Evolutionary conservation across 2,113 vertebrate genomes (phyloP).

Genomic region (Osmerus eperlanus): DNA sequence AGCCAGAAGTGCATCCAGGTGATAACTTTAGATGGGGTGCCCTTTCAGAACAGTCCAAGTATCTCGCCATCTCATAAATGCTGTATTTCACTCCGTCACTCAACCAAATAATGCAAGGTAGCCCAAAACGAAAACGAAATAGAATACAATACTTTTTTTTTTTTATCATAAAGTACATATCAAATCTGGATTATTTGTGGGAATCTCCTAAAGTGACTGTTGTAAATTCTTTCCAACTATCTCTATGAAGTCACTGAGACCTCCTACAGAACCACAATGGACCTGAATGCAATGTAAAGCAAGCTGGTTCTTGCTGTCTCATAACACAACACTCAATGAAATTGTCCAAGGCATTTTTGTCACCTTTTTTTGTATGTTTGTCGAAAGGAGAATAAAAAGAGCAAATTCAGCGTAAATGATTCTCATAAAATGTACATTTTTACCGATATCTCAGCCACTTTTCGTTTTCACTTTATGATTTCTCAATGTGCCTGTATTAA

Average conservation of each 20-base stretch:
- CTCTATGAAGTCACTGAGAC: conserved; percentile 17
- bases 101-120: conserved; percentile 38
- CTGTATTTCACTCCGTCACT: conserved; percentile 18
- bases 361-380: conserved; percentile 75
- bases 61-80: not conserved
- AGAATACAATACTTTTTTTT: conserved; percentile 33
- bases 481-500: conserved; percentile 86
- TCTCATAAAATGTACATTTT: conserved; percentile 89
- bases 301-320: conserved; percentile 96
- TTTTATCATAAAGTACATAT: conserved; percentile 17
- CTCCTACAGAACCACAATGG: conserved; percentile 31
- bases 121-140: conserved; percentile 9
- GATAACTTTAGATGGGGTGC: not conserved
- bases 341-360: conserved; percentile 45
- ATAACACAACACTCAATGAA: conserved; percentile 43
- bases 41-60: too few species aligned
- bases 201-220: not conserved
- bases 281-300: conserved; percentile 67
- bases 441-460: conserved; percentile 78
- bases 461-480: conserved; percentile 73
- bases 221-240: too few species aligned
- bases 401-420: conserved; percentile 83
- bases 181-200: conserved; percentile 2
- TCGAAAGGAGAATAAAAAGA: conserved; percentile 66
- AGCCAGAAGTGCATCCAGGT: conserved; percentile 13